Base-by-base conservation (phyloP, 1,140 invertebrate species). In the Lepidostoma basale region DNA sequence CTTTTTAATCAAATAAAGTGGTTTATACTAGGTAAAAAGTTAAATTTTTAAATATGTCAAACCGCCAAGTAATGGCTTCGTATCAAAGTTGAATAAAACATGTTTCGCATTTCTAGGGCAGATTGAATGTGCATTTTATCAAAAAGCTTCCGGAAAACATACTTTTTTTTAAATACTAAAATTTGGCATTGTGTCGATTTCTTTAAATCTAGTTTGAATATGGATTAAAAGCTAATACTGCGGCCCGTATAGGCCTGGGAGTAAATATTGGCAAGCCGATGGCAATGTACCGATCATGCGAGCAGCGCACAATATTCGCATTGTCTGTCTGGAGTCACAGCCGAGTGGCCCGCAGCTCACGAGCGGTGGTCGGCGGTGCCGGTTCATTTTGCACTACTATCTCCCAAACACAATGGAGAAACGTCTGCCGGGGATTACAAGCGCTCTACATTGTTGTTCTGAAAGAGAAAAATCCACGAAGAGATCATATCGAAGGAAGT, bases 371-470 rank as follows among this genome's bases (percentile, higher is more conserved):
- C 33, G 54, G 20, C n/a, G 12, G 33, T 23, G 16, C 30, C 42
- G 62, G 28, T 49, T 33, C 62, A 49, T 63, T 63, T 49, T 49
- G 42, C 62, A 63, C 45, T 42, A n/a, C 40, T 36, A 39, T 33
- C 52, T 56, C 23, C 42, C 10, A 16, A 63, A 40, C 44, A 63
- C 44, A 63, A 63, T 49, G 45, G 62, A 63, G 62, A 63, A 63
- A 63, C 44, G 25, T 33, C 30, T 39, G n/a, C 45, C 40, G 39
- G 18, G 16, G 14, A 26, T 23, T 22, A 20, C 54, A 40, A n/a
- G 14, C 30, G 14, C 22, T n/a, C 20, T 8, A 36, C 62, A 65
- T 65, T 65, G 62, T 65, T 65, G 18, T 52, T 20, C n/a, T 33
- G 26, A 56, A 49, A 36, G 12, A 44, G 25, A 56, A 42, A 65